phyloP scores from a whole-genome alignment of 2,888 invertebrate species.

The Exephanes ischioxanthus region DNA sequence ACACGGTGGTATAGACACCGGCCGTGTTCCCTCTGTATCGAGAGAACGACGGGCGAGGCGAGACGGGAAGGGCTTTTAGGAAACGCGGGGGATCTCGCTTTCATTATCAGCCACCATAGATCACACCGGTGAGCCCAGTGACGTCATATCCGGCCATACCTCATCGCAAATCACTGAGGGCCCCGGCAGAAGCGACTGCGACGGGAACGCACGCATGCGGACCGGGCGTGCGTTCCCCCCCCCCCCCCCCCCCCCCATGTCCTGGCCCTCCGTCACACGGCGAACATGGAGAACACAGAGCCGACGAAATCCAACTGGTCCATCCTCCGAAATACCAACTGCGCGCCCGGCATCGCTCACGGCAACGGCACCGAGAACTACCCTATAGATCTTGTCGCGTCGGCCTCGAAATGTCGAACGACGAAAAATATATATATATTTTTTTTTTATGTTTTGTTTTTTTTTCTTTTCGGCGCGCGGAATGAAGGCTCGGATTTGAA shows the following conservation, averaged over 20 bases:
- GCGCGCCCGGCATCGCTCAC: conserved; percentile 48
- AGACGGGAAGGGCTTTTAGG: conserved; percentile 56
- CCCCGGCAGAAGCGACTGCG: conserved; percentile 59
- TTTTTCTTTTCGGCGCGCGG: background rate
- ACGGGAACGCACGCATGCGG: conserved; percentile 59
- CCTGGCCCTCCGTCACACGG: background rate
- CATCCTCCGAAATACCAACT: conserved; percentile 33
- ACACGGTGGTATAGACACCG: conserved; percentile 66
- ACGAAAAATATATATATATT: conserved; percentile 9
- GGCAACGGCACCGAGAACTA: conserved; percentile 41
- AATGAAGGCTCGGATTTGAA: background rate
- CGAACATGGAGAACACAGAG: conserved; percentile 13
- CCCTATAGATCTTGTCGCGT: conserved; percentile 37
- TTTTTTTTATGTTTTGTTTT: too few relatives aligned
- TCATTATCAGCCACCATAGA: conserved; percentile 84
- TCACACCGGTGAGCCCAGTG: conserved; percentile 78
- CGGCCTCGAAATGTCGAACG: conserved; percentile 34
- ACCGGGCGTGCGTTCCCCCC: conserved; percentile 8
- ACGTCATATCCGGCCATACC: conserved; percentile 83
- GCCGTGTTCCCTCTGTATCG: conserved; percentile 35
- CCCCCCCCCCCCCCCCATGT: background rate
- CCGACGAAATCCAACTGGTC: conserved; percentile 47
- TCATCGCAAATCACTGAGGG: conserved; percentile 77
- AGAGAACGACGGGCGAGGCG: conserved; percentile 19
- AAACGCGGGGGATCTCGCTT: conserved; percentile 77